phyloP scores from a whole-genome alignment of 2,797 vertebrate genomes.

The Trichosurus vulpecula region DNA sequence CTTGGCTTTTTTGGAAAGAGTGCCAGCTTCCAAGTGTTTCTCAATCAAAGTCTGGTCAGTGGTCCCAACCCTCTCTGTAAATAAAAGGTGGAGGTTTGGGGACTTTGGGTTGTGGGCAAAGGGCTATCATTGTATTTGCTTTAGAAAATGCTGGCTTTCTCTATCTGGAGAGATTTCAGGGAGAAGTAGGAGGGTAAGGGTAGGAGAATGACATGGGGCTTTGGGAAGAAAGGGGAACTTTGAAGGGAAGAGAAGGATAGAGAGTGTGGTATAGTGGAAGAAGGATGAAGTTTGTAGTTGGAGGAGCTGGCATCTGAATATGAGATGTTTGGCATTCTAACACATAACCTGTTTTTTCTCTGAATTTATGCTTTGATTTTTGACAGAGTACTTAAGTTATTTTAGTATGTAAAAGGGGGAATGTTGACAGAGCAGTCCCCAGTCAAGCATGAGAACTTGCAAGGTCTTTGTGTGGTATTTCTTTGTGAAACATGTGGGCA shows the following conservation, averaged over 20 bases:
- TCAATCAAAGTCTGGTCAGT: neutral
- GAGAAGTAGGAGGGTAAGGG: neutral
- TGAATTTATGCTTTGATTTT: no score
- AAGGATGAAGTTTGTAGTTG: neutral
- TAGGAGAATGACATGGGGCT: neutral
- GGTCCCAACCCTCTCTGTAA: neutral
- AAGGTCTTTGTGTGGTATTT: no score
- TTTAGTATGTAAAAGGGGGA: no score
- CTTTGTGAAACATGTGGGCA: no score
- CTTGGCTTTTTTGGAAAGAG: neutral
- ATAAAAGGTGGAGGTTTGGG: neutral
- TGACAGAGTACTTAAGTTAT: no score
- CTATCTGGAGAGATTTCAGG: neutral
- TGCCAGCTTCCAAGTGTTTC: neutral
- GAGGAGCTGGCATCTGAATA: neutral
- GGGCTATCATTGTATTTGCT: neutral
- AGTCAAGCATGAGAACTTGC: no score
- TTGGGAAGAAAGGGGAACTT: neutral
- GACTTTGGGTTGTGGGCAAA: neutral
- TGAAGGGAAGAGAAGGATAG: neutral
- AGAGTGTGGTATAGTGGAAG: neutral
- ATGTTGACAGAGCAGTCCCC: no score
- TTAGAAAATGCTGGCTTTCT: neutral
- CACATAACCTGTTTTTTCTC: no score
- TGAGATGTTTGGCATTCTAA: no score